Conservation (phyloP, 2,113 vertebrate species). For the Gymnogyps californianus region DNA sequence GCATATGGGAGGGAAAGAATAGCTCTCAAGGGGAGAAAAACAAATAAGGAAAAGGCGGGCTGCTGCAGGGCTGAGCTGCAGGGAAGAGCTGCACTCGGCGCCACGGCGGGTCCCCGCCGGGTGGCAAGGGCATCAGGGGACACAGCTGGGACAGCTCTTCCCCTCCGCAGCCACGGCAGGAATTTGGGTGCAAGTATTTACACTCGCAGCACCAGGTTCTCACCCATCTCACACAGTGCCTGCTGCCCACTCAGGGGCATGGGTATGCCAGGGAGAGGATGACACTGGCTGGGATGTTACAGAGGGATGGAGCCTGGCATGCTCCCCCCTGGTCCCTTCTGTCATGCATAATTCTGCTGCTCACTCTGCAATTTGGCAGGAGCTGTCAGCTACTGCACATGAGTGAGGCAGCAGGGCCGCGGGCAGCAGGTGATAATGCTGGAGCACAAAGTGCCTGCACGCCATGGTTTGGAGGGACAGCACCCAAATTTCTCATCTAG, state of each 20-base stretch:
- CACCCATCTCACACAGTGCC: not conserved
- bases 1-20: conserved; percentile 57
- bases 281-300: rapidly evolving
- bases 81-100: not conserved
- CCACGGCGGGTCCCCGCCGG: rapidly evolving
- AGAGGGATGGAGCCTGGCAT: not conserved
- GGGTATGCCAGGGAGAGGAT: not conserved
- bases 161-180: not conserved
- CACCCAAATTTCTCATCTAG: not conserved
- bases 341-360: not conserved
- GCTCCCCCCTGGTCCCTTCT: not conserved
- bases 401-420: not conserved
- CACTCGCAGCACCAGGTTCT: not conserved
- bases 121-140: not conserved
- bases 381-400: rapidly evolving
- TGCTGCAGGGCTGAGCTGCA: not conserved
- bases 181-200: not conserved
- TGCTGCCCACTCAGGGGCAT: not conserved
- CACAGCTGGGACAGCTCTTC: not conserved
- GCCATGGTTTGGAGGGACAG: not conserved
- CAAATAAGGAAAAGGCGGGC: conserved; percentile 23
- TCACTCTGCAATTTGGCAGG: not conserved
- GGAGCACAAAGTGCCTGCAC: not conserved
- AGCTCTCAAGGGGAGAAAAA: conserved; percentile 44
- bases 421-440: no score